A percentile compares a stretch with the other conserved stretches of the same genome.
Conservation (phyloP, 2,888 invertebrate genomes). For the Saturnia pavonia region DNA sequence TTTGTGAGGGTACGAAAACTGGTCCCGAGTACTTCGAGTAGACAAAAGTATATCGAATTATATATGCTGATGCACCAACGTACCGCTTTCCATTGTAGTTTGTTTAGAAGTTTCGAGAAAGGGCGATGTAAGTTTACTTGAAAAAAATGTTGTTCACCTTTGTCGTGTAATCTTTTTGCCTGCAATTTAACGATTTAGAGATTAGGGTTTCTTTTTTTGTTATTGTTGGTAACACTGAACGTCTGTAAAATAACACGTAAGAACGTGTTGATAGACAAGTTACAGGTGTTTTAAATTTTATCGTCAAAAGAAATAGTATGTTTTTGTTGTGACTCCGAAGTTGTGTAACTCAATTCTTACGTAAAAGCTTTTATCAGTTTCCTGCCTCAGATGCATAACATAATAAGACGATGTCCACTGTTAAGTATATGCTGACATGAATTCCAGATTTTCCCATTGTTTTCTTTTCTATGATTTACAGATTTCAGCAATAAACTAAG, state of each 20-base stretch:
- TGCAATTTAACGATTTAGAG: not conserved
- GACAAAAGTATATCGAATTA: constrained; percentile 44
- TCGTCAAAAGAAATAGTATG: constrained; percentile 5
- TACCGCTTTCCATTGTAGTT: not conserved
- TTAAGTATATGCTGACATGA: too few relatives aligned
- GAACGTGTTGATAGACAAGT: not conserved
- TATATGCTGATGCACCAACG: constrained; percentile 9
- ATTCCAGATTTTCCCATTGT: too few relatives aligned
- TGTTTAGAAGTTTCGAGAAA: constrained; percentile 9
- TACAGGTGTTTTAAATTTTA: not conserved
- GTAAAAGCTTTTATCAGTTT: not conserved
- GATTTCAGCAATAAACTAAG: too few relatives aligned
- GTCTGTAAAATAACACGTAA: not conserved
- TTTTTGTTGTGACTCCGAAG: not conserved
- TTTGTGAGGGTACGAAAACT: constrained; percentile 59
- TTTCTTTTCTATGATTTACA: too few relatives aligned
- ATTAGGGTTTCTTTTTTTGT: not conserved
- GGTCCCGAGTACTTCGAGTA: constrained; percentile 52
- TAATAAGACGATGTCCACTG: not conserved
- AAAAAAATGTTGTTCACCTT: constrained; percentile 2
- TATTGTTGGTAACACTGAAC: not conserved
- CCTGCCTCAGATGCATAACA: not conserved
- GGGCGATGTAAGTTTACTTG: not conserved
- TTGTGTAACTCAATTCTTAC: not conserved
- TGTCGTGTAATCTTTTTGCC: not conserved